Evolutionary conservation across 2,113 vertebrate species (phyloP), one percentile per base, ranked within the genome.

Genomic region (Sturnira hondurensis): DNA sequence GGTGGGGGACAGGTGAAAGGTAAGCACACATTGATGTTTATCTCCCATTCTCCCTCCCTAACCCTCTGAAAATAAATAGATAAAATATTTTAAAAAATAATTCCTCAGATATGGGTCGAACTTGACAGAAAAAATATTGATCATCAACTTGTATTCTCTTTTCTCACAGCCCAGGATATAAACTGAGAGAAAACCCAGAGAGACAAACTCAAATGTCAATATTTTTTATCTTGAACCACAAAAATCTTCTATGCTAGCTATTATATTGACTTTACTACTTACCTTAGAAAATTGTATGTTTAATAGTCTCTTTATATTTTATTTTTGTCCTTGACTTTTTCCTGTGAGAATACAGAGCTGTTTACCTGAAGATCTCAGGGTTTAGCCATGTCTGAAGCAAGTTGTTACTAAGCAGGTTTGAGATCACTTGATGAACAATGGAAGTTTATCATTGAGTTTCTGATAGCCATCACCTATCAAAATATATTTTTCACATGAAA

Each of bases 401-500:
- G 1, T 45, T 78, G 28, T 83, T 84, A 56, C 31, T 73, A 91
- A 86, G 38, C 33, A 89, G 1, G 14, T 54, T 58, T 22, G 16
- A 94, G 28, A 47, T 63, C 41, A 95, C 91, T 96, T 93, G 47
- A 45, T 4, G 17, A 73, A 95, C 50, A 70, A 86, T 77, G 17
- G 20, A 89, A 58, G 38, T 80, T 91, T 91, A 77, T 92, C 80
- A 89, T 8, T 76, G 43, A 74, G 54, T 80, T 7, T 78, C 14
- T 77, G 38, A 36, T 8, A 84, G 28, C 13, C 28, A 92, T 86
- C 12, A 76, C 65, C 47, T 94, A 85, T 95, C 74, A 96, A 96
- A 91, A 94, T 89, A 82, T 47, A 86, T 82, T 52, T 68, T 94
- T 93, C 70, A 85, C 36, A 70, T n/a, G 54, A 92, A 33, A 91